phyloP scores from a whole-genome alignment of 2,797 vertebrate species.

The Erethizon dorsatum region DNA sequence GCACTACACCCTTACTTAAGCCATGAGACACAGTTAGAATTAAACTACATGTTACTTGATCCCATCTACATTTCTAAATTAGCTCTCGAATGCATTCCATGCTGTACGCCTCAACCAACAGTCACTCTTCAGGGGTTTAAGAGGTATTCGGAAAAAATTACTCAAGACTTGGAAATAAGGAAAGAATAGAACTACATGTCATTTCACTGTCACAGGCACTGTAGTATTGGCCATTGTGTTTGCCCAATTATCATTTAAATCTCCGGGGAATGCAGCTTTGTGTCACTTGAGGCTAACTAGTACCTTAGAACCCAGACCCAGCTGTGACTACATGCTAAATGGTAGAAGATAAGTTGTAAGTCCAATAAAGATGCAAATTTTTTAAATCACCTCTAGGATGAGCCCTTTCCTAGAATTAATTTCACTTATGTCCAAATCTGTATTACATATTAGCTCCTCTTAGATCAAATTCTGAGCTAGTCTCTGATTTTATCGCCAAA shows the following conservation, averaged over 20 bases:
- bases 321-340: not conserved
- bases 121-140: not conserved
- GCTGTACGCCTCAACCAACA: not conserved
- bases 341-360: not conserved
- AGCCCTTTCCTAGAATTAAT: not conserved
- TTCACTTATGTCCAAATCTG: not conserved
- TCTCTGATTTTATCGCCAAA: not conserved
- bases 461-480: not conserved
- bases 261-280: not conserved
- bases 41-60: not conserved
- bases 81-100: not conserved
- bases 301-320: not conserved
- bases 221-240: not conserved
- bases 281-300: not conserved
- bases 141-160: not conserved
- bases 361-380: not conserved
- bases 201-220: not conserved
- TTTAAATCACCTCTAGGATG: not conserved
- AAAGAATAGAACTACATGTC: not conserved
- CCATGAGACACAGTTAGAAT: not conserved
- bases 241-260: not conserved
- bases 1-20: not conserved
- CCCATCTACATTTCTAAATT: not conserved
- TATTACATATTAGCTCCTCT: not conserved
- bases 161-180: not conserved